phyloP scores from a whole-genome alignment of 2,888 invertebrate genomes.

The Ctena decussata region DNA sequence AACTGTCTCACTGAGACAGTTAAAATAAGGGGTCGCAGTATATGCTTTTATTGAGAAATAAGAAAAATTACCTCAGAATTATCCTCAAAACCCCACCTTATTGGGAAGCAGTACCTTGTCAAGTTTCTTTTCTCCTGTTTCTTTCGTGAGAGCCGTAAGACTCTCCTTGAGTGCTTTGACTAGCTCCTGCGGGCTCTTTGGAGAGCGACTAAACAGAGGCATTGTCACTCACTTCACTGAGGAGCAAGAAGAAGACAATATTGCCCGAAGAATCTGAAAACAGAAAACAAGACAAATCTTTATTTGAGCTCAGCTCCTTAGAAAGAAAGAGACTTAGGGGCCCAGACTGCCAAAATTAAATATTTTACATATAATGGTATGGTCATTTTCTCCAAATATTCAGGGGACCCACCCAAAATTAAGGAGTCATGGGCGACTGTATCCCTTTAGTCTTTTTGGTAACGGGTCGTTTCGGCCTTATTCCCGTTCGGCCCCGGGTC shows the following conservation, averaged over 20 bases:
- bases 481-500: too few species aligned
- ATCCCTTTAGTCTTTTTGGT: too few species aligned
- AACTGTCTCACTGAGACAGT: too few species aligned
- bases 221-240: conserved; percentile 57
- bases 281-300: neutral
- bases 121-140: conserved; percentile 73
- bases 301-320: neutral
- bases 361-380: neutral
- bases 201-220: conserved; percentile 97
- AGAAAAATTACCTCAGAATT: too few species aligned
- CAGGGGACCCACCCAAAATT: too few species aligned
- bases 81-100: too few species aligned
- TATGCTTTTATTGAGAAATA: too few species aligned
- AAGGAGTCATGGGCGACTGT: too few species aligned
- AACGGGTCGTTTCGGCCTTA: too few species aligned
- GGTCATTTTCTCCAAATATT: neutral
- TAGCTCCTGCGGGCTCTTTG: conserved; percentile 99
- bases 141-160: conserved; percentile 91
- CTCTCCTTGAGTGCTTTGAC: conserved; percentile 97
- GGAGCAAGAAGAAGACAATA: neutral
- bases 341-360: too few species aligned
- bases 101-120: conserved; percentile 75
- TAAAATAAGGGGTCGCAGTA: too few species aligned
- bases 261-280: neutral
- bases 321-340: neutral